phyloP scores from a whole-genome alignment of 2,113 vertebrate genomes.

The Halcyon malimbica region DNA sequence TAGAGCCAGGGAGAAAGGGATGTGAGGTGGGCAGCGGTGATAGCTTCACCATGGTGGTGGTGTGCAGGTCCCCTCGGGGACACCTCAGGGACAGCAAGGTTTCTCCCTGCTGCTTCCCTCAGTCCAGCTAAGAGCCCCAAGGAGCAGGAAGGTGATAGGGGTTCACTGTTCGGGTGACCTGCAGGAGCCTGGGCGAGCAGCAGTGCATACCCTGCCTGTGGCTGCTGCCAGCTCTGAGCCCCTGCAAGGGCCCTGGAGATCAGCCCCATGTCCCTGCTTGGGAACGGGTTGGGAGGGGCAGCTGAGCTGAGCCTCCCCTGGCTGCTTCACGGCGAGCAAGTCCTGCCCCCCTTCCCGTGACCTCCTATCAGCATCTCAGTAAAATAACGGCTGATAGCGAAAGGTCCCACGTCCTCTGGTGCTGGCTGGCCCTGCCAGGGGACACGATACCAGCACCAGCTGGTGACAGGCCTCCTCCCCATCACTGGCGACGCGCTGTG shows the following conservation, averaged over 20 bases:
- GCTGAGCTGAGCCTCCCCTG: neutral
- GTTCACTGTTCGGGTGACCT: neutral
- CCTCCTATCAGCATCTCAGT: neutral
- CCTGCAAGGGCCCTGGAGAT: neutral
- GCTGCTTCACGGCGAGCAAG: fast-evolving
- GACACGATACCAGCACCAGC: neutral
- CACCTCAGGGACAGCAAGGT: neutral
- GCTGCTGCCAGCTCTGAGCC: neutral
- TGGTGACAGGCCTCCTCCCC: neutral
- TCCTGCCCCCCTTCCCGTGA: fast-evolving
- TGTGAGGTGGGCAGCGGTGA: neutral
- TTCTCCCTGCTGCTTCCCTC: neutral
- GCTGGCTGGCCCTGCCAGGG: neutral
- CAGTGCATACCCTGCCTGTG: neutral
- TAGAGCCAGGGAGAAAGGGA: neutral
- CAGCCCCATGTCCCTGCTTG: neutral
- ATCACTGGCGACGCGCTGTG: fast-evolving
- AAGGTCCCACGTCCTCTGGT: neutral
- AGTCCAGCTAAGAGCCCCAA: neutral
- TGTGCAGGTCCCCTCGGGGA: fast-evolving
- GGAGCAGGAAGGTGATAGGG: neutral
- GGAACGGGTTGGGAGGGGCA: no score
- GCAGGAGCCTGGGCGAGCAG: neutral
- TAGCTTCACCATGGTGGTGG: neutral
- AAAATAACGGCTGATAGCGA: neutral